phyloP scores from a whole-genome alignment of 1,140 invertebrate genomes.

The Drosophila orena region DNA sequence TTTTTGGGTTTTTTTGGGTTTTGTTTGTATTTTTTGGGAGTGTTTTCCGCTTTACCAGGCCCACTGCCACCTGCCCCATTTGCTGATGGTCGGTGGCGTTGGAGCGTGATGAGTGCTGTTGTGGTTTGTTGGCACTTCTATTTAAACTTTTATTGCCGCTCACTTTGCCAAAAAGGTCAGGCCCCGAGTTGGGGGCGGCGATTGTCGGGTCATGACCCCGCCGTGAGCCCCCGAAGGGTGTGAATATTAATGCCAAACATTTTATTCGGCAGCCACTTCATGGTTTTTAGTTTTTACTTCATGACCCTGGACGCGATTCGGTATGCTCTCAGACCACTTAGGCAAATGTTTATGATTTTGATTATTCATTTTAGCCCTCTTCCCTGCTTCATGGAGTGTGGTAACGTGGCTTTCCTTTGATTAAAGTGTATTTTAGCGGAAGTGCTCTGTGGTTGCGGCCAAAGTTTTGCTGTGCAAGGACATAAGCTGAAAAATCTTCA shows the following conservation, averaged over 20 bases:
- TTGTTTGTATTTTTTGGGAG: slow-evolving; percentile 4
- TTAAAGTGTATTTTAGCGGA: slow-evolving; percentile 14
- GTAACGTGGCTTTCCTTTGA: slow-evolving; percentile 23
- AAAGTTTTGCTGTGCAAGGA: neutral
- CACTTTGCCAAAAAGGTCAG: slow-evolving; percentile 71
- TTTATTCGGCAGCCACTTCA: slow-evolving; percentile 55
- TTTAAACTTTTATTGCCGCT: slow-evolving; percentile 81
- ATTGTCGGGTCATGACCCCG: slow-evolving; percentile 32
- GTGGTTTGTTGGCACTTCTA: slow-evolving; percentile 82
- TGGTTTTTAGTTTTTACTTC: slow-evolving; percentile 60
- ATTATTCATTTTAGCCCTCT: slow-evolving; percentile 16
- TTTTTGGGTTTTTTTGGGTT: no score
- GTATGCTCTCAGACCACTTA: slow-evolving; percentile 33
- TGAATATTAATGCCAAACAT: slow-evolving; percentile 73
- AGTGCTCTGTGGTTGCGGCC: neutral
- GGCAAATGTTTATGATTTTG: slow-evolving; percentile 43
- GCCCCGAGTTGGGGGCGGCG: no score
- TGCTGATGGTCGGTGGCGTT: slow-evolving; percentile 62
- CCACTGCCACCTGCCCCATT: slow-evolving; percentile 45
- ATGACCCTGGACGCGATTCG: slow-evolving; percentile 22
- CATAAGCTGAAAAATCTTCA: no score
- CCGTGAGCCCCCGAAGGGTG: slow-evolving; percentile 20
- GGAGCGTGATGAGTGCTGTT: slow-evolving; percentile 79
- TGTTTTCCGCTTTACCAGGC: slow-evolving; percentile 4
- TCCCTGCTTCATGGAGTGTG: slow-evolving; percentile 35